Evolutionary conservation across 1,140 invertebrate species (phyloP), one percentile per base, ranked within the genome.

Genomic region (Dufourea novaeangliae): DNA sequence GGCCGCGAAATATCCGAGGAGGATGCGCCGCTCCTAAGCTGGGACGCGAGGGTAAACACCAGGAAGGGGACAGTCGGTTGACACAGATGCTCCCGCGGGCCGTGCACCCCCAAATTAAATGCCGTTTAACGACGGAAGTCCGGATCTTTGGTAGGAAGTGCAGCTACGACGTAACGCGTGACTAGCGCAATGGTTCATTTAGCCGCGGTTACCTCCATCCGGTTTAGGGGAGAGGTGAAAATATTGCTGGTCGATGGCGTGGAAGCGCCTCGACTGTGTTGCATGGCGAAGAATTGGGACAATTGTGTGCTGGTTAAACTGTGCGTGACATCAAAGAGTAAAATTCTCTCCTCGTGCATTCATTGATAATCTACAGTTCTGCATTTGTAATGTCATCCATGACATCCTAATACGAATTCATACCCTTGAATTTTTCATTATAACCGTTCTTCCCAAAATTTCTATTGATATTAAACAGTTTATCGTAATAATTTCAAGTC

Each of bases 151-250:
- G 59, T 80, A 77, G 81, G 77, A 80, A 84, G 79, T 44, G 79
- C 14, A 61, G 72, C 67, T 56, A 78, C 66, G 50, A 39, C 41
- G 70, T 78, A 76, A 75, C 80, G n/a, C n/a, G 66, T 72, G 71
- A 68, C 75, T 67, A 39, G 75, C 74, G 74, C 83, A 82, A 85
- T 75, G 80, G 84, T 82, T 85, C 84, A 68, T 85, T 85, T 84
- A 84, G 79, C 79, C 61, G 50, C 66, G 70, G 71, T 74, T 67
- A 61, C 54, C 71, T 85, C 44, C 83, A 76, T 85, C 83, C 84
- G 79, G 84, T 79, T 62, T 85, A 75, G 81, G 77, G 81, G 76
- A 83, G 77, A 83, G 72, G 82, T 70, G 77, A 80, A 84, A 83
- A 83, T 83, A 84, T 84, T 77, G 71, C 62, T 54, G 67, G 44